A percentile compares a stretch with the other conserved stretches of the same genome.
These are phyloP conservation scores for Sycophila texana DNA, from an alignment of 2,888 invertebrate genomes.

Conservation along the genomic window DNA sequence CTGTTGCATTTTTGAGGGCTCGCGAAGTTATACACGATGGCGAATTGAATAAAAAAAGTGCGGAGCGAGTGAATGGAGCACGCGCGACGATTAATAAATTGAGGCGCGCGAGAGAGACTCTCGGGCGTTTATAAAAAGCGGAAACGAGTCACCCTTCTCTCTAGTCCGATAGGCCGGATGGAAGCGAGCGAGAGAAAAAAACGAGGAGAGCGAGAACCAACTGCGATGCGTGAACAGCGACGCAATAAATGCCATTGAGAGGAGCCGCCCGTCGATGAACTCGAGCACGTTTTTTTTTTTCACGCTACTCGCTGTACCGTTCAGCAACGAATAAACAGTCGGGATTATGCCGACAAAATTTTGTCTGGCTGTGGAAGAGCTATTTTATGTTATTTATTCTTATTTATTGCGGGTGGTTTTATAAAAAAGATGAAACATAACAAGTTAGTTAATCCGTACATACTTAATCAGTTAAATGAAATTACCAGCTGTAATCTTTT, in stretches of 20 bases:
- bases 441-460: too few species aligned
- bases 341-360: not conserved
- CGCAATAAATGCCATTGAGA: not conserved
- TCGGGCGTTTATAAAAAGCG: not conserved
- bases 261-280: too few species aligned
- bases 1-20: not conserved
- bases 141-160: not conserved
- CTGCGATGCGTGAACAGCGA: not conserved
- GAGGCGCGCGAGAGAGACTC: conserved; percentile 5
- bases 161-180: conserved; percentile 21
- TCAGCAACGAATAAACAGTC: not conserved
- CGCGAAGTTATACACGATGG: not conserved
- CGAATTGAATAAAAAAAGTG: not conserved
- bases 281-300: not conserved
- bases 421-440: too few species aligned
- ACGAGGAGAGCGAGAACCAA: not conserved
- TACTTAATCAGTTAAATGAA: not conserved
- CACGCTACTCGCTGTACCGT: not conserved
- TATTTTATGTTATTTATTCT: too few species aligned
- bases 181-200: not conserved
- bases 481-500: not conserved
- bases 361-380: not conserved
- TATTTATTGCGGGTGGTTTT: too few species aligned
- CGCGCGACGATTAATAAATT: conserved; percentile 5
- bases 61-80: not conserved